A percentile compares a stretch with the other conserved stretches of the same genome.
These are phyloP conservation scores for Leucosticte australis DNA, from an alignment of 2,113 vertebrate species.

Conservation along the genomic window DNA sequence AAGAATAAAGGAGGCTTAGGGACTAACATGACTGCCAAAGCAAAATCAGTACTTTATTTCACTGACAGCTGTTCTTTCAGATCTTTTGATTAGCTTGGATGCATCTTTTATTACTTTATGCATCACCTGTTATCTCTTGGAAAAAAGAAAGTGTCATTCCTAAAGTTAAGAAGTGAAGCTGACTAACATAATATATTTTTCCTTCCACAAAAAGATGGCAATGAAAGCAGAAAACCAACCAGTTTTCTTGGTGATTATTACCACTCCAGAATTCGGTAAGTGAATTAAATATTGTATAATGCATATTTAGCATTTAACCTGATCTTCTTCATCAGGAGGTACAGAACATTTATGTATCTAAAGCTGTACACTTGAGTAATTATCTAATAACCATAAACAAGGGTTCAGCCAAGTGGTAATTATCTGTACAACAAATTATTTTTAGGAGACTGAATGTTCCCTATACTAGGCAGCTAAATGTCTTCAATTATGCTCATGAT, in stretches of 20 bases:
- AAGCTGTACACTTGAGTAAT: conserved; percentile 2
- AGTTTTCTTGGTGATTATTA: not conserved
- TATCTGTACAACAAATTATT: conserved; percentile 19
- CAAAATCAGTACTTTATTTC: not conserved
- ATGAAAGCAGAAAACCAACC: not conserved
- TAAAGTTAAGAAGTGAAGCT: not conserved
- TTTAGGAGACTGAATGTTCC: not conserved
- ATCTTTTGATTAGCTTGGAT: not conserved
- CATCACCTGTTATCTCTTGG: not conserved
- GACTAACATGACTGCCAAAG: not conserved
- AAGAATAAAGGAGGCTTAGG: not conserved
- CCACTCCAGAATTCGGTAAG: not conserved
- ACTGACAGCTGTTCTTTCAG: not conserved
- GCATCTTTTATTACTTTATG: not conserved
- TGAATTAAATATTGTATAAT: not conserved
- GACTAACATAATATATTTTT: not conserved
- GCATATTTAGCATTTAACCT: not conserved
- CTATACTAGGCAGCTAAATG: not conserved
- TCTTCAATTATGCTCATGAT: not conserved
- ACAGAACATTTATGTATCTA: not conserved
- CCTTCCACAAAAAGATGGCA: not conserved
- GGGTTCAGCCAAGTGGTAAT: conserved; percentile 24
- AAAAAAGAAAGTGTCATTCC: not conserved
- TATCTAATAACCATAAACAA: conserved; percentile 36
- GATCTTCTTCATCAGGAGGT: not conserved